A percentile compares a stretch with the other conserved stretches of the same genome.
These are phyloP conservation scores for Varanus salvator DNA, from an alignment of 2,113 vertebrate species.

Conservation along the genomic window DNA sequence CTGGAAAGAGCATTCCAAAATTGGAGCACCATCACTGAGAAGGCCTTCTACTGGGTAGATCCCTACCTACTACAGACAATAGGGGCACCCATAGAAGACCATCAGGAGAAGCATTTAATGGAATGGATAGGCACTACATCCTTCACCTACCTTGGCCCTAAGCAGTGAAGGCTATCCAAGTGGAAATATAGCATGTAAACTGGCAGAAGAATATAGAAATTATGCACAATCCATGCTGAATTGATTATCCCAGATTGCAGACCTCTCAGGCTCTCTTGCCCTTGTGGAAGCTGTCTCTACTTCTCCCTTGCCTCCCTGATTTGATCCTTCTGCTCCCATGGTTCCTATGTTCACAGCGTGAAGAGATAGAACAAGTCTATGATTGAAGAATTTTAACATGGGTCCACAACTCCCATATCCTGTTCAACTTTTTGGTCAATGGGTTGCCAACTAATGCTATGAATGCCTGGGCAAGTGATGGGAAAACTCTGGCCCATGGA, in stretches of 20 bases:
- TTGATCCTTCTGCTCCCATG: background rate
- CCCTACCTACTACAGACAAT: background rate
- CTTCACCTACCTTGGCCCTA: background rate
- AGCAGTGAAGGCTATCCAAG: background rate
- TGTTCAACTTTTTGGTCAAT: background rate
- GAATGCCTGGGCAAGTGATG: background rate
- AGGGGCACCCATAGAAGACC: background rate
- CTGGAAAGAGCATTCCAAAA: background rate
- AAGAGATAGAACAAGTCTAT: background rate
- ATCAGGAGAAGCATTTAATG: background rate
- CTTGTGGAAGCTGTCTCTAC: background rate
- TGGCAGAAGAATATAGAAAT: background rate
- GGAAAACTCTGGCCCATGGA: too few relatives aligned
- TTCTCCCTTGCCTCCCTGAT: background rate
- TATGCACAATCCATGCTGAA: background rate
- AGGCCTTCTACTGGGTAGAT: background rate
- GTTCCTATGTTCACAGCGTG: background rate
- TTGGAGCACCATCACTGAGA: background rate
- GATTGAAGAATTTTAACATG: background rate
- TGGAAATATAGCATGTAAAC: background rate
- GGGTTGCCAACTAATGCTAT: background rate
- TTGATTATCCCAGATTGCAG: background rate
- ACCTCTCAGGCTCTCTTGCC: background rate
- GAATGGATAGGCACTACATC: background rate
- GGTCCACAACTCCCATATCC: background rate